Conservation (phyloP, 2,888 invertebrate species). For the Tipula vernalis region DNA sequence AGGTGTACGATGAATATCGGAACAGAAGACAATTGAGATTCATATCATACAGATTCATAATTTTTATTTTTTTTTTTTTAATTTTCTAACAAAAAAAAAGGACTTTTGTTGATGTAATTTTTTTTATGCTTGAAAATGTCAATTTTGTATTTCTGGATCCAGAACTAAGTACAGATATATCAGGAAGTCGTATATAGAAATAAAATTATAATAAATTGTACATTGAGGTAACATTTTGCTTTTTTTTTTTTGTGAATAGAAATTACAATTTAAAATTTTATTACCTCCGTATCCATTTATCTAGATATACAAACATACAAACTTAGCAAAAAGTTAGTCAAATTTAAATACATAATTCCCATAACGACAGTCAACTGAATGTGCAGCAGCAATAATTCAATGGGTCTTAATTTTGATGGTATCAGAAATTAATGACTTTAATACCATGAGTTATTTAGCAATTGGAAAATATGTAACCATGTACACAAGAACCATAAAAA, state of each 20-base stretch:
- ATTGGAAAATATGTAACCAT: background rate
- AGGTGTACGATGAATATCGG: background rate
- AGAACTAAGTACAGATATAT: background rate
- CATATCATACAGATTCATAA: background rate
- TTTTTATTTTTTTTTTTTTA: background rate
- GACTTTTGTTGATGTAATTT: background rate
- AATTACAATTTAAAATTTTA: background rate
- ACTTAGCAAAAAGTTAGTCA: background rate
- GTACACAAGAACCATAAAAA: background rate
- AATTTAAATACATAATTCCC: background rate
- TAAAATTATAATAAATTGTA: background rate
- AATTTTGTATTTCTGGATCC: background rate
- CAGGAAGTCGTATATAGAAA: background rate
- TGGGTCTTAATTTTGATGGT: background rate
- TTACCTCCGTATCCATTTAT: background rate
- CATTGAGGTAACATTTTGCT: background rate
- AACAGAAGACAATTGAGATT: background rate
- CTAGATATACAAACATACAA: background rate
- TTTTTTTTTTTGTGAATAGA: background rate
- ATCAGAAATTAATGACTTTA: background rate
- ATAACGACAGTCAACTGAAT: background rate
- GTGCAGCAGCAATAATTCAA: background rate
- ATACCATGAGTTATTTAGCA: background rate
- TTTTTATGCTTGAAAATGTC: background rate
- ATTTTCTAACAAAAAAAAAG: background rate